Evolutionary conservation across 1,140 invertebrate species (phyloP), one percentile per base, ranked within the genome.

Genomic region (Leptoteleia sp.): DNA sequence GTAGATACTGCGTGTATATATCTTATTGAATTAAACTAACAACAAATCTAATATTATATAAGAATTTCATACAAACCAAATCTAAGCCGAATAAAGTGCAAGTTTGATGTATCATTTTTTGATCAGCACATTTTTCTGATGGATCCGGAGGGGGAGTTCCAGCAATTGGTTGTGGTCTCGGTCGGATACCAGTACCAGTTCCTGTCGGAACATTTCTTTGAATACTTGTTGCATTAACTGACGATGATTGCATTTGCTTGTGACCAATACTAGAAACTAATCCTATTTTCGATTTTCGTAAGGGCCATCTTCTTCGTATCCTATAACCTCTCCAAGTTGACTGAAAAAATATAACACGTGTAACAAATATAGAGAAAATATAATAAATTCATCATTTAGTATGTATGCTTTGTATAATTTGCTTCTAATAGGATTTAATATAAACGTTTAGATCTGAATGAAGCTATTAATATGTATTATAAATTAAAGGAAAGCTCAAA

Each of bases 31-130:
- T n/a, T n/a, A n/a, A n/a, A n/a, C n/a, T n/a, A n/a, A n/a, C n/a
- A n/a, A n/a, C n/a, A n/a, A n/a, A n/a, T n/a, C n/a, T n/a, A n/a
- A n/a, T n/a, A n/a, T n/a, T n/a, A n/a, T n/a, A n/a, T n/a, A n/a
- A n/a, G n/a, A n/a, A n/a, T 25, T 25, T 54, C 27, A 37, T 31
- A 90, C 89, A 92, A 88, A 95, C 95, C 89, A 97, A 91, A 90
- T 97, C 96, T 16, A 97, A 90, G 3, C 96, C 96, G 84, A 97
- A 97, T 3, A 97, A 90, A 25, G 94, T 95, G 85, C 96, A 97
- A 27, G 96, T 97, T 83, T 96, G 94, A 80, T 95, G 95, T 78
- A 96, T 95, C 81, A 95, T 94, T 89, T 96, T 96, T 19, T 93
- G 92, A 87, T 96, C 95, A n/a, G 88, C 88, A 86, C 94, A 96